Percentiles rank a stretch among this genome's conserved stretches.
phyloP scores from a whole-genome alignment of 2,113 vertebrate genomes.

The Ondatra zibethicus region DNA sequence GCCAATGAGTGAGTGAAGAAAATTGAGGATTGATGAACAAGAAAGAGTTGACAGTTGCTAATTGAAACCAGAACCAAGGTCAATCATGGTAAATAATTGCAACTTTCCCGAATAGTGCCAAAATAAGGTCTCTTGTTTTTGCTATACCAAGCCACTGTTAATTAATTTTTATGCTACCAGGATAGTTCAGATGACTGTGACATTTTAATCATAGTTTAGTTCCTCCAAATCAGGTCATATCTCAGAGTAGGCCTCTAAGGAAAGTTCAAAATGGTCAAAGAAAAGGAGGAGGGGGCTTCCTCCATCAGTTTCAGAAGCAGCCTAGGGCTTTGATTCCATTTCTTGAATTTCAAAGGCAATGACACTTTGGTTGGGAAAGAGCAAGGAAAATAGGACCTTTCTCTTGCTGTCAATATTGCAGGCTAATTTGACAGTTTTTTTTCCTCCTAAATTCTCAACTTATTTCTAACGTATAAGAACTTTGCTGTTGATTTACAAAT shows the following conservation, averaged over 20 bases:
- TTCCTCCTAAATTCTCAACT: not conserved
- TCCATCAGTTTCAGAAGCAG: conserved; percentile 65
- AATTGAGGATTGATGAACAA: conserved; percentile 36
- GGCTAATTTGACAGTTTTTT: conserved; percentile 24
- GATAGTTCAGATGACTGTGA: not conserved
- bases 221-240: conserved; percentile 45
- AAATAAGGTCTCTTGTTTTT: conserved; percentile 50
- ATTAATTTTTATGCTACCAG: conserved; percentile 58
- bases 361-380: not conserved
- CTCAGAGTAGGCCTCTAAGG: conserved; percentile 42
- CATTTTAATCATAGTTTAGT: conserved; percentile 64
- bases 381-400: not conserved
- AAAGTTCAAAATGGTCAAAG: conserved; percentile 62
- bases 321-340: conserved; percentile 61
- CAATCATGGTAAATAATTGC: conserved; percentile 34
- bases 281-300: not conserved
- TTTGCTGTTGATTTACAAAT: conserved; percentile 41
- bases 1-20: conserved; percentile 13
- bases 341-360: conserved; percentile 62
- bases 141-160: not conserved
- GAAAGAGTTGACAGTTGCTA: not conserved
- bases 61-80: conserved; percentile 43
- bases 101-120: conserved; percentile 44
- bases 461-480: conserved; percentile 52
- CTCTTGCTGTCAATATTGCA: not conserved